Evolutionary conservation across 2,113 vertebrate species (phyloP), one percentile per base, ranked within the genome.

Genomic region (Ictalurus furcatus): DNA sequence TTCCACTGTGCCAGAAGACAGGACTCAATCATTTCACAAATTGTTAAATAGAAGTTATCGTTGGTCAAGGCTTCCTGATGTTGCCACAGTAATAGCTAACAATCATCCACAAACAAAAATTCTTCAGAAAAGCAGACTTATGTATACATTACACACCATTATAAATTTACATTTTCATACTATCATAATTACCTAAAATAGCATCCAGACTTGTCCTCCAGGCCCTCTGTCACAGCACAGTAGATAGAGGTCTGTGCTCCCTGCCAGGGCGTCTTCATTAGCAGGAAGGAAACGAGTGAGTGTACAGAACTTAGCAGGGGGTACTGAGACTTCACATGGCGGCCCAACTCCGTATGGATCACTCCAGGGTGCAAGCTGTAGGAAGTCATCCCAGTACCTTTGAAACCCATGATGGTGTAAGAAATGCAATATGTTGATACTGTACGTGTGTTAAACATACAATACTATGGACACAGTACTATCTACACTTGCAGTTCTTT

Each of bases 361-460:
- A 96, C 94, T 1, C 95, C 96, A 0, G 95, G 96, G 82, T 96
- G 96, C 74, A 96, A 93, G 78, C 92, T 90, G 90, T 93, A 96
- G 0, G 95, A 89, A 0, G 94, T 94, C 85, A 96, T 95, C 0
- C 95, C 94, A 0, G 90, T 91, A 34, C 93, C 95, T 96, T 90
- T 8, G 12, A 40, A 59, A 94, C 48, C 90, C 71, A 82, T 1
- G 1, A 52, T 28, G 44, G 25, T 52, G 13, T 44, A 56, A 73
- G 28, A 34, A 83, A 87, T 74, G 37, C 59, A 30, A 81, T 28
- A 52, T 69, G 14, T 7, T 73, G 69, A 73, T 37, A 37, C 30
- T 73, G 69, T 71, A 34, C 17, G 14, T 34, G 14, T 73, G 69
- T 73, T 73, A 73, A 74, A 40, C 71, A 74, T 40, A 40, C 34